phyloP scores from a whole-genome alignment of 2,113 vertebrate genomes.

The Bungarus multicinctus region DNA sequence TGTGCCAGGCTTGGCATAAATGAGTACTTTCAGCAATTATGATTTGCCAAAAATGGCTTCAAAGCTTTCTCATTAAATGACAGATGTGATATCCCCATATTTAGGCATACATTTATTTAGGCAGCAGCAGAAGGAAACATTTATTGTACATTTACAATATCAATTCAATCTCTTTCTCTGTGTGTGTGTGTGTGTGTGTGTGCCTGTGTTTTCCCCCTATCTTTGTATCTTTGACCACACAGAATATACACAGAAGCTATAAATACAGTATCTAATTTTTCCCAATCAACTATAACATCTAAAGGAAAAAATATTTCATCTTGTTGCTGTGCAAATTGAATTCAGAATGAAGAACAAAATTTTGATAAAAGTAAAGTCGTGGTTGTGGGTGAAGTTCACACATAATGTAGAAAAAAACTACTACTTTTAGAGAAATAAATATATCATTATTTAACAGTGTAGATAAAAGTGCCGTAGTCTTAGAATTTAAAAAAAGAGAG shows the following conservation, averaged over 20 bases:
- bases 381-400: not conserved
- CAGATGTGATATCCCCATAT: slow-evolving; percentile 51
- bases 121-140: slow-evolving; percentile 41
- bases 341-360: not conserved
- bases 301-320: not conserved
- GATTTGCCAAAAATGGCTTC: slow-evolving; percentile 55
- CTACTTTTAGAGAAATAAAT: not conserved
- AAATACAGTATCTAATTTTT: not conserved
- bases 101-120: slow-evolving; percentile 54
- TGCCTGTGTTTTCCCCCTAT: too few species aligned
- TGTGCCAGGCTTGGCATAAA: slow-evolving; percentile 52
- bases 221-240: not conserved
- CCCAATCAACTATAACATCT: too few species aligned
- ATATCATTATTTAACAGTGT: not conserved
- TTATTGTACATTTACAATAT: slow-evolving; percentile 39
- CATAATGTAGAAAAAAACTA: not conserved
- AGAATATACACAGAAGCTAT: not conserved
- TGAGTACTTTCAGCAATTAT: slow-evolving; percentile 59
- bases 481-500: not conserved
- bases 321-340: not conserved
- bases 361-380: not conserved
- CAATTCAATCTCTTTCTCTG: not conserved
- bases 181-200: too few species aligned
- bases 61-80: slow-evolving; percentile 37
- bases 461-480: not conserved